Base-by-base conservation (phyloP, 2,113 vertebrate genomes). In the Lophochroa leadbeateri region DNA sequence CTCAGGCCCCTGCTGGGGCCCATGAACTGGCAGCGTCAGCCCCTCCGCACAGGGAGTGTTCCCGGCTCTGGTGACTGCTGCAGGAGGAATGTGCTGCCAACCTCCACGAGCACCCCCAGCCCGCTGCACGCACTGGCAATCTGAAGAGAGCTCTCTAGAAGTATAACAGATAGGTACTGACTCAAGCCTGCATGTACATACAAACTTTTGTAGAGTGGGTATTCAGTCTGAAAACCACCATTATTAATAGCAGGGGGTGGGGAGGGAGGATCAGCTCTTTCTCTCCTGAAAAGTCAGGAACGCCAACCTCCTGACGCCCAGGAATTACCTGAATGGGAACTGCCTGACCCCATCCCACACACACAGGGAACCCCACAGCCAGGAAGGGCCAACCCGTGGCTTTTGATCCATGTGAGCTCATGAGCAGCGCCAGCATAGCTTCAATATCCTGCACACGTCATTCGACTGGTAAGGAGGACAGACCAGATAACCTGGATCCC, bases 111-210 rank as follows among this genome's bases (percentile, higher is more conserved):
- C 79, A 11, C 90, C 20, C 14, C 2, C 4, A 17, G 78, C 18
- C 28, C 2, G 0, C 71, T 16, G 53, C 1, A 1, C 9, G 1
- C n/a, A 1, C 29, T 3, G 3, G 41, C 4, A 10, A 17, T 8
- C 13, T 67, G 9, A 28, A 33, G 53, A 25, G 14, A 27, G 64
- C 58, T 89, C 82, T n/a, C 83, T 50, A 6, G 15, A 39, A 64
- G 6, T 13, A 2, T 7, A 20, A 37, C 68, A 79, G 39, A 10
- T 10, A 39, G 46, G 10, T 3, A 11, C 65, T 28, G 64, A 11
- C 69, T 78, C 27, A 6, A 44, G 57, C 47, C 35, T 21, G 65
- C 44, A 3, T 0, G 1, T 5, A 33, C 64, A 2, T 18, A 75
- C 76, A 67, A 46, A 82, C 37, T 15, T 27, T 17, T 47, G 4